phyloP scores from a whole-genome alignment of 1,140 invertebrate genomes.

The Drosophila orena region DNA sequence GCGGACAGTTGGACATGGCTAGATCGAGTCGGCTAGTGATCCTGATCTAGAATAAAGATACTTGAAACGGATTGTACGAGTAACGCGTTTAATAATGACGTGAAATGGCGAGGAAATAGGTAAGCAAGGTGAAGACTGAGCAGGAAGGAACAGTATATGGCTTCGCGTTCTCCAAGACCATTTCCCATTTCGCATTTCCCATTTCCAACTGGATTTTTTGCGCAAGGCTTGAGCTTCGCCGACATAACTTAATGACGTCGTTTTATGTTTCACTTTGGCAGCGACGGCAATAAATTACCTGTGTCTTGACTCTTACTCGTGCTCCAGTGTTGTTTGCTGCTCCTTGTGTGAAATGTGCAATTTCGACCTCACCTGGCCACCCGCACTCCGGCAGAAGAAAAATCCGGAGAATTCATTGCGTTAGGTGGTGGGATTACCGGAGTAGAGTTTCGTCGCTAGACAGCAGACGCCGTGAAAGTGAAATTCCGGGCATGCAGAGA shows the following conservation, averaged over 20 bases:
- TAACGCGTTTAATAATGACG: neutral
- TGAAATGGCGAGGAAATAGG: conserved; percentile 6
- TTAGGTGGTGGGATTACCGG: conserved; percentile 24
- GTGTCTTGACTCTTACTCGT: conserved; percentile 31
- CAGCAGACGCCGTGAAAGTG: conserved; percentile 58
- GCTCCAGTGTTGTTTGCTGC: conserved; percentile 9
- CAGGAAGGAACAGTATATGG: conserved; percentile 16
- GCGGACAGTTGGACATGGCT: too few species aligned
- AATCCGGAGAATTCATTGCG: conserved; percentile 61
- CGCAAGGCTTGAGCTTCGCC: conserved; percentile 28
- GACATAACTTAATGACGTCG: conserved; percentile 79
- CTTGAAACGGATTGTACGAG: too few species aligned
- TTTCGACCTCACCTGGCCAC: neutral
- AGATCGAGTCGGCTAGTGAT: too few species aligned
- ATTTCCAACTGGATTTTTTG: conserved; percentile 7
- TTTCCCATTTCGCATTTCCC: neutral
- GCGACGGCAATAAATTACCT: conserved; percentile 75
- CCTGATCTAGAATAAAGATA: too few species aligned
- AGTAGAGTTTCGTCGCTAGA: conserved; percentile 10
- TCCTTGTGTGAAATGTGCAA: conserved; percentile 30
- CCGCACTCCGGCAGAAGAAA: conserved; percentile 33
- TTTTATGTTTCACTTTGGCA: conserved; percentile 78
- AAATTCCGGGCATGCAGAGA: conserved; percentile 56
- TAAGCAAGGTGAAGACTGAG: conserved; percentile 12
- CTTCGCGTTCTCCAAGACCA: conserved; percentile 3